phyloP scores from a whole-genome alignment of 2,113 vertebrate genomes.

The Anolis sagrei region DNA sequence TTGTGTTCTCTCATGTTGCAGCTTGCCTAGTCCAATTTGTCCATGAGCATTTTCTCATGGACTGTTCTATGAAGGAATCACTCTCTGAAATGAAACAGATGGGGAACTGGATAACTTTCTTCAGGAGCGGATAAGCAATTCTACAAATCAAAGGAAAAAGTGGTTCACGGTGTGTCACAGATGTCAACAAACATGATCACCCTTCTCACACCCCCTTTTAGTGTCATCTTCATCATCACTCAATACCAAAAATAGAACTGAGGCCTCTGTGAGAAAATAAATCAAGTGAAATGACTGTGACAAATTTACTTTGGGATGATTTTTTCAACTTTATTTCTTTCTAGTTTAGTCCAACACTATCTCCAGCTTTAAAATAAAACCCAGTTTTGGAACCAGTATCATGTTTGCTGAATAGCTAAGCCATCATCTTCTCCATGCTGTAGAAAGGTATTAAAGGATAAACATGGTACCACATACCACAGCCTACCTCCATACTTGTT shows the following conservation, averaged over 20 bases:
- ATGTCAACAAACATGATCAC: neutral
- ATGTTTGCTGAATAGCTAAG: neutral
- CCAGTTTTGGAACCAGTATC: too few species aligned
- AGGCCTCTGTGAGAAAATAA: neutral
- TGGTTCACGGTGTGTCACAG: neutral
- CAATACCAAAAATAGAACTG: neutral
- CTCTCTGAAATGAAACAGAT: constrained; percentile 18
- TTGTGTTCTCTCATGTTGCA: constrained; percentile 2
- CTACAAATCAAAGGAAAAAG: constrained; percentile 8
- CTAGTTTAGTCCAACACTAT: too few species aligned
- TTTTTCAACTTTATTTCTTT: neutral
- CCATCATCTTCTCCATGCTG: neutral
- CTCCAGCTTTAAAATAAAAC: neutral
- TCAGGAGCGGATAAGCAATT: constrained; percentile 1
- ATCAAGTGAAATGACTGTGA: neutral
- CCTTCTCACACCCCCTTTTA: neutral
- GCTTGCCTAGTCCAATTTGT: neutral
- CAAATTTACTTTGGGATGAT: neutral
- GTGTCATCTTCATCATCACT: neutral
- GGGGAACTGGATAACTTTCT: neutral
- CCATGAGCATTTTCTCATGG: neutral
- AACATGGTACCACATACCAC: neutral
- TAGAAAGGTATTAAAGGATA: neutral
- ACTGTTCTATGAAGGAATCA: neutral
- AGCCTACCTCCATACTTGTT: neutral